Evolutionary conservation across 2,888 invertebrate species (phyloP).

Genomic region (Psylliodes chrysocephalus): DNA sequence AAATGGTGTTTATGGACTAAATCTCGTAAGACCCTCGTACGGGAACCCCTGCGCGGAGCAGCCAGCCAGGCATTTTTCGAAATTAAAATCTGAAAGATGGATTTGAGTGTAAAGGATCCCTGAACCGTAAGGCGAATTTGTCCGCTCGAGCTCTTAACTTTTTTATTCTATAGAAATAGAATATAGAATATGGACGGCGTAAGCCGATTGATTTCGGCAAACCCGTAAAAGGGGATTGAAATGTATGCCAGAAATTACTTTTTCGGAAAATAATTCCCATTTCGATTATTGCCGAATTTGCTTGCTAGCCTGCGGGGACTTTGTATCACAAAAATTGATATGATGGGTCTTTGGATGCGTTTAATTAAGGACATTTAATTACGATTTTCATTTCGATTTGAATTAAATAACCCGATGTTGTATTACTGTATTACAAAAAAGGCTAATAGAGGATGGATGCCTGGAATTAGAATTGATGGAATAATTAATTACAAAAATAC

Average conservation of each 20-base stretch:
- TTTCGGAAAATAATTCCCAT: slow-evolving; percentile 40
- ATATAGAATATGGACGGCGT: slow-evolving; percentile 32
- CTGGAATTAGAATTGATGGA: too few relatives aligned
- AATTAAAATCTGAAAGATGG: slow-evolving; percentile 56
- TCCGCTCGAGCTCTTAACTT: slow-evolving; percentile 36
- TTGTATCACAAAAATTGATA: slow-evolving; percentile 9
- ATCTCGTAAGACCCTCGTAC: slow-evolving; percentile 34
- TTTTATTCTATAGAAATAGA: slow-evolving; percentile 42
- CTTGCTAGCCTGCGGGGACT: slow-evolving; percentile 27
- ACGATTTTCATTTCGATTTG: too few relatives aligned
- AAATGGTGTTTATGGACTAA: too few relatives aligned
- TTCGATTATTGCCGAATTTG: slow-evolving; percentile 38
- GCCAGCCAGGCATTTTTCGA: slow-evolving; percentile 47
- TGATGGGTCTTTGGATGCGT: background rate
- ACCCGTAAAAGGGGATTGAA: slow-evolving; percentile 38
- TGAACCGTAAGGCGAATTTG: slow-evolving; percentile 51
- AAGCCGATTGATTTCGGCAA: slow-evolving; percentile 49
- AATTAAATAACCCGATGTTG: too few relatives aligned
- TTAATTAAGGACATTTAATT: slow-evolving; percentile 2
- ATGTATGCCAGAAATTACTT: slow-evolving; percentile 46
- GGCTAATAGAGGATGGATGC: too few relatives aligned
- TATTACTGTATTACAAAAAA: too few relatives aligned
- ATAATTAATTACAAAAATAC: too few relatives aligned
- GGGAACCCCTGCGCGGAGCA: slow-evolving; percentile 17
- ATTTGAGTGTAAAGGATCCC: slow-evolving; percentile 51